phyloP scores from a whole-genome alignment of 1,140 invertebrate species.

The Drosophila punjabiensis region DNA sequence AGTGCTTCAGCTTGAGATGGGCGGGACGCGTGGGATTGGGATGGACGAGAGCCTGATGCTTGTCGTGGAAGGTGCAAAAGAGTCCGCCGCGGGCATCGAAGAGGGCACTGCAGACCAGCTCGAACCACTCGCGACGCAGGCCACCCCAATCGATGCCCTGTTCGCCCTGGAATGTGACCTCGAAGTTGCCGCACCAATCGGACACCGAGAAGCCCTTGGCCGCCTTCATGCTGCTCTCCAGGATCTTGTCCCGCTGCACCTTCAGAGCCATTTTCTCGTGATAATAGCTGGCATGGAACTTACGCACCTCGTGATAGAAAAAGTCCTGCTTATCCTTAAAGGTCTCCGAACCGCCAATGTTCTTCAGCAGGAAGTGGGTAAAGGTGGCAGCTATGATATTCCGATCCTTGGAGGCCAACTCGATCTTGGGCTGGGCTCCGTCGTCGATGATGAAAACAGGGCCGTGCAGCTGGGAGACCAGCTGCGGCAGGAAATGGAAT shows the following conservation, averaged over 20 bases:
- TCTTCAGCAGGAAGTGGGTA: conserved; percentile 96
- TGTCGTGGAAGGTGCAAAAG: conserved; percentile 94
- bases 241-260: conserved; percentile 91
- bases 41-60: conserved; percentile 94
- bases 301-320: conserved; percentile 96
- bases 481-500: conserved; percentile 88
- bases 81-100: conserved; percentile 94
- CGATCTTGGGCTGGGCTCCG: conserved; percentile 94
- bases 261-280: conserved; percentile 94
- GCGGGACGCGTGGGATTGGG: conserved; percentile 92
- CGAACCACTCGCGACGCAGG: conserved; percentile 96
- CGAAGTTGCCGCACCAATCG: conserved; percentile 97
- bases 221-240: conserved; percentile 94
- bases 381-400: conserved; percentile 97
- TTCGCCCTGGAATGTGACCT: conserved; percentile 96
- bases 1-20: conserved; percentile 94
- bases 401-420: conserved; percentile 92
- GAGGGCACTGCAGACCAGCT: conserved; percentile 93
- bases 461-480: conserved; percentile 85
- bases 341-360: conserved; percentile 97
- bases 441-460: conserved; percentile 92
- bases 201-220: conserved; percentile 90
- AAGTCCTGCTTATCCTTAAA: conserved; percentile 98
- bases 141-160: conserved; percentile 98
- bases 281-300: conserved; percentile 93